These are phyloP conservation scores for Sarcophaga variegata DNA, from an alignment of 2,888 invertebrate genomes.

Conservation along the genomic window DNA sequence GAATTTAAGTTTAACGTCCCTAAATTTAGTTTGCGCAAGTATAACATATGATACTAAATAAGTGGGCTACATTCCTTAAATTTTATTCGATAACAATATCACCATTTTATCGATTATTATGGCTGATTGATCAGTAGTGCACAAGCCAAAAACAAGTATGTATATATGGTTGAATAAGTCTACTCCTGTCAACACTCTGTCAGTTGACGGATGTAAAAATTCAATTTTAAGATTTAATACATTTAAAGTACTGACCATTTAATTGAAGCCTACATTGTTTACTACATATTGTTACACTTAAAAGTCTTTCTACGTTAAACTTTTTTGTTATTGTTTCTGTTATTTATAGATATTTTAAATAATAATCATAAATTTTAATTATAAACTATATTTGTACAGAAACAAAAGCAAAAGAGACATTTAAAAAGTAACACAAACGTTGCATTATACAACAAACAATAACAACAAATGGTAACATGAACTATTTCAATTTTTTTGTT, in stretches of 20 bases:
- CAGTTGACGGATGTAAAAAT: background rate
- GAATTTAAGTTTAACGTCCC: too few relatives aligned
- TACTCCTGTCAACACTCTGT: too few relatives aligned
- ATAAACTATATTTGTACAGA: conserved; percentile 51
- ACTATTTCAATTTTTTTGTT: conserved; percentile 45
- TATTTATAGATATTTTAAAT: conserved; percentile 56
- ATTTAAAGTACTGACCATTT: background rate
- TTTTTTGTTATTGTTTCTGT: background rate
- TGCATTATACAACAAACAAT: background rate
- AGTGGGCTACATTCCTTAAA: too few relatives aligned
- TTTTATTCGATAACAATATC: too few relatives aligned
- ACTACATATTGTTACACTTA: background rate
- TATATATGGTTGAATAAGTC: too few relatives aligned
- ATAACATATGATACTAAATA: too few relatives aligned
- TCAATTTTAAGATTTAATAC: background rate
- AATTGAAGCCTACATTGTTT: background rate
- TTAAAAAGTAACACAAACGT: background rate
- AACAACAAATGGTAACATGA: conserved; percentile 32
- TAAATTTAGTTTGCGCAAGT: too few relatives aligned
- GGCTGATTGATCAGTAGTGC: too few relatives aligned
- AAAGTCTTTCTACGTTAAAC: background rate
- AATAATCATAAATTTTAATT: conserved; percentile 67
- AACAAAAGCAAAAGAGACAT: background rate
- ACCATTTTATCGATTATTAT: too few relatives aligned
- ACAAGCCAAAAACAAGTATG: too few relatives aligned